Evolutionary conservation across 2,797 vertebrate genomes (phyloP).

Genomic region (Cossypha polioptera): DNA sequence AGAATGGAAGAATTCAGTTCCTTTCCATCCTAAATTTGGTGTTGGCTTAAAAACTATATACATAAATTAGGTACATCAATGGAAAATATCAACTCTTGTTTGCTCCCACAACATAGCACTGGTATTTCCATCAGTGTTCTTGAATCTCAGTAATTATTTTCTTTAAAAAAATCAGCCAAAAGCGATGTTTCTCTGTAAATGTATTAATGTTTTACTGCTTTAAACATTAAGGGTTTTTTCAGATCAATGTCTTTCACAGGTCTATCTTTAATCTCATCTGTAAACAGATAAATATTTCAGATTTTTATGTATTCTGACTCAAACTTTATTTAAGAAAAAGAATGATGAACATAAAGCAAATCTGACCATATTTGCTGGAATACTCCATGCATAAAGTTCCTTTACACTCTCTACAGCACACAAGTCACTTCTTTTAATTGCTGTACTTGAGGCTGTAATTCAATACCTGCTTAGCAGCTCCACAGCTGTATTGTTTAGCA

Average conservation of each 20-base stretch:
- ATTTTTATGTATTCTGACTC: background rate
- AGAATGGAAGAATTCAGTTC: conserved; percentile 38
- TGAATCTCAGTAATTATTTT: background rate
- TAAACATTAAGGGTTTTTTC: background rate
- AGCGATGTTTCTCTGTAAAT: background rate
- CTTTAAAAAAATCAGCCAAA: background rate
- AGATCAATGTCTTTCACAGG: background rate
- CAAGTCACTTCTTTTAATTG: background rate
- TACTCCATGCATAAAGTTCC: background rate
- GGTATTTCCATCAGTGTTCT: background rate
- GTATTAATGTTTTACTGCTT: background rate
- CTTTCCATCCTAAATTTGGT: conserved; percentile 2
- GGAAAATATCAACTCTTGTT: background rate
- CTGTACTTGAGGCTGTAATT: background rate
- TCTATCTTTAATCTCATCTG: background rate
- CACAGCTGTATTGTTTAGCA: background rate
- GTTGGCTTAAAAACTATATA: background rate
- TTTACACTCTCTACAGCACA: background rate
- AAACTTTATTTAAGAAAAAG: background rate
- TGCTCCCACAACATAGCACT: background rate
- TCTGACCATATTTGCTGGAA: background rate
- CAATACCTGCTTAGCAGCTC: background rate
- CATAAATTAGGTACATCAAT: background rate
- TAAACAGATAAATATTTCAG: background rate
- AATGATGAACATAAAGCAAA: background rate